These are phyloP conservation scores for Lasioglossum pauxillum DNA, from an alignment of 2,888 invertebrate species.

Conservation along the genomic window DNA sequence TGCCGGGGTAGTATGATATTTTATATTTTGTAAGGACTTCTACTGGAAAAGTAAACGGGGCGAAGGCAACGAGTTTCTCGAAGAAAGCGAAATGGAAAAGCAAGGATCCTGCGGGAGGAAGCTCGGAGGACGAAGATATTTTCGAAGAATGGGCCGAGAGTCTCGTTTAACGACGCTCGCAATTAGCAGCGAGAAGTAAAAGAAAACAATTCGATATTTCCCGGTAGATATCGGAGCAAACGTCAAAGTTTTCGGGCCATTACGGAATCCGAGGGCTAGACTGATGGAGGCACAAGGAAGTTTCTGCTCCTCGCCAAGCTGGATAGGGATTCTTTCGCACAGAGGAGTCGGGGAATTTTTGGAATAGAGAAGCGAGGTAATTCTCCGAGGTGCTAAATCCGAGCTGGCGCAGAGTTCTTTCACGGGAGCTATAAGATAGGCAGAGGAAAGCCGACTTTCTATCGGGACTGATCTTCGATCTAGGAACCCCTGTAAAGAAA, in stretches of 20 bases:
- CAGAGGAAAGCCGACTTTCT: neutral
- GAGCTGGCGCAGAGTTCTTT: slow-evolving; percentile 5
- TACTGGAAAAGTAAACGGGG: neutral
- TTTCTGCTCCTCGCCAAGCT: neutral
- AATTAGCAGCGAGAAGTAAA: neutral
- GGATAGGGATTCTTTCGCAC: slow-evolving; percentile 1
- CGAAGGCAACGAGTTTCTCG: neutral
- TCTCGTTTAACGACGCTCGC: neutral
- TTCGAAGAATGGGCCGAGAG: neutral
- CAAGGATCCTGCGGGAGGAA: neutral
- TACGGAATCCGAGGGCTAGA: neutral
- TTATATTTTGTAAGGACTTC: neutral
- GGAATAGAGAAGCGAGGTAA: slow-evolving; percentile 2
- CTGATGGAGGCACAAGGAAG: neutral
- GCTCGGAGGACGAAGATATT: neutral
- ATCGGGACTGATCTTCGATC: slow-evolving; percentile 1
- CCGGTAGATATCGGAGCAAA: neutral
- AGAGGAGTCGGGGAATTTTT: neutral
- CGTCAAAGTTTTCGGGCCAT: neutral
- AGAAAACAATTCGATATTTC: neutral
- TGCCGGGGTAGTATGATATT: neutral
- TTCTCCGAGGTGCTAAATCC: slow-evolving; percentile 11
- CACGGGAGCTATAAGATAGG: slow-evolving; percentile 4
- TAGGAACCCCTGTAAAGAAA: neutral
- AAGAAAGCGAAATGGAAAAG: neutral